Base-by-base conservation (phyloP, 92 coral and sea anemone genomes). In the Porites divaricata region DNA sequence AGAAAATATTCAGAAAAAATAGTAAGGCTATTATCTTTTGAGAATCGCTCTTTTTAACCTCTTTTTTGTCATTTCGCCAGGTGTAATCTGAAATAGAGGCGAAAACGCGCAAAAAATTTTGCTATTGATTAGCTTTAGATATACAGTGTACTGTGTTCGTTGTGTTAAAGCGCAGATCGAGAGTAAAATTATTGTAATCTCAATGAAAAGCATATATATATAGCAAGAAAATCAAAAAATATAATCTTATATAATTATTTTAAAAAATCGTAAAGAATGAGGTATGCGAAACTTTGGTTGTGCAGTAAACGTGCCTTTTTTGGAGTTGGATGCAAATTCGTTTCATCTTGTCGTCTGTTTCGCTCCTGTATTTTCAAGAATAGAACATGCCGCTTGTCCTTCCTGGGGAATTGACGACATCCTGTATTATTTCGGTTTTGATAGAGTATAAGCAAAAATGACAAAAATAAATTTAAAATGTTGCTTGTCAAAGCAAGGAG, bases 281-380 rank as follows among this genome's bases (percentile, higher is more conserved):
- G 45, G 4, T 35, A 35, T 28, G 35, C 35, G 35, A 35, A 35
- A 35, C 45, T 35, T 35, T 35, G 45, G 45, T 35, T 35, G 45
- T 35, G 3, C 45, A 35, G 45, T 35, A 54, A 54, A 23, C 13
- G 19, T 56, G 24, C 52, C 20, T 49, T 70, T 6, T 52, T 28
- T 4, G 9, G 45, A 22, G n/a, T 14, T 26, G 23, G 63, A 41
- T 23, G 24, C 54, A 67, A 48, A 2, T 24, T 54, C n/a, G 16
- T 17, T 17, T 22, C 35, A 16, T 51, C 62, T 35, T 54, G 67
- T 73, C 56, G 22, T 14, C 35, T 41, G 69, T 54, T 24, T 56
- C 58, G 24, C 41, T 80, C 85, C 76, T 69, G 85, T 69, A 80
- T 80, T 80, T 80, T 68, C 85, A 80, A 70, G 85, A 70, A 80